Evolutionary conservation across 2,888 invertebrate species (phyloP), one percentile per base, ranked within the genome.

Genomic region (Herminia tarsipennalis): DNA sequence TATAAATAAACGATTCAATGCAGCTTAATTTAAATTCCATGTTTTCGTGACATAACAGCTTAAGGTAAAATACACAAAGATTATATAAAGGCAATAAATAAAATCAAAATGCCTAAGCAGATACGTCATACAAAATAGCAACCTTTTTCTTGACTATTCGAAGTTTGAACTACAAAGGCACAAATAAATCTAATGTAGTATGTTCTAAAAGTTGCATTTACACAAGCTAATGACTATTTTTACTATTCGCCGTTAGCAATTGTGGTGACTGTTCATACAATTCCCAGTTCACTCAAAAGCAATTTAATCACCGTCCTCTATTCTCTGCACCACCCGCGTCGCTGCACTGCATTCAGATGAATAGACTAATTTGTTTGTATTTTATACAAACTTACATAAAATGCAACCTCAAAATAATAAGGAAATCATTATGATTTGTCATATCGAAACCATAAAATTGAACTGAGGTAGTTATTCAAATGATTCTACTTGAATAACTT

Each of bases 351-450:
- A 40, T 25, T 30, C 44, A 24, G 38, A 20, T 54, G 59, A 46
- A 47, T 56, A 34, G 39, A 42, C 44, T 63, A 54, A 60, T 57
- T 62, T 56, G 32, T 33, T 35, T n/a, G 27, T 27, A 34, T 36
- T 20, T 43, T 48, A 39, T 24, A n/a, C n/a, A n/a, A n/a, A n/a
- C n/a, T 13, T 20, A 9, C 20, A 8, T 18, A 20, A 27, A 20
- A 10, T n/a, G 12, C 16, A 12, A 32, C 6, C 16, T 8, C 16
- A 39, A 14, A 33, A 36, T 35, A 17, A 21, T 20, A 18, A 18
- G 5, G 18, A n/a, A n/a, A n/a, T n/a, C n/a, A n/a, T n/a, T n/a
- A n/a, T n/a, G n/a, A n/a, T n/a, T n/a, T n/a, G n/a, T n/a, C n/a
- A n/a, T n/a, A n/a, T n/a, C n/a, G n/a, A n/a, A n/a, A n/a, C n/a